Conservation (phyloP, 2,888 invertebrate genomes). For the Tineola bisselliella region DNA sequence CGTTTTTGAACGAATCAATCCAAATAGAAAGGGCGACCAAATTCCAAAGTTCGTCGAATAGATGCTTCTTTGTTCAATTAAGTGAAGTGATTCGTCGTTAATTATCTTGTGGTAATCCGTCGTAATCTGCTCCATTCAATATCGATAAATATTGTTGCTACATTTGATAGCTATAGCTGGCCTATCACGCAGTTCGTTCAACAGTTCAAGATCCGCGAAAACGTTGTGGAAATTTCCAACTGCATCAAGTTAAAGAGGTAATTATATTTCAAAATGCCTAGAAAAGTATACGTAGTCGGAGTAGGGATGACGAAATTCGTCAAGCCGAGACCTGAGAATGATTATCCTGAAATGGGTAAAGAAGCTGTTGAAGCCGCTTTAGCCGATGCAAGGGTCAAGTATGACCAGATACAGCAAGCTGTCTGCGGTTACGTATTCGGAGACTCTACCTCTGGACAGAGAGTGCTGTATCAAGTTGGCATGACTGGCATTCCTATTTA, state of each 20-base stretch:
- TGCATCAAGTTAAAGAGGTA: constrained; percentile 37
- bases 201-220: constrained; percentile 8
- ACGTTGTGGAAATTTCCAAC: constrained; percentile 24
- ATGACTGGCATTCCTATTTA: constrained; percentile 97
- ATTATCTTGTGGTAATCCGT: constrained; percentile 2
- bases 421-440: constrained; percentile 95
- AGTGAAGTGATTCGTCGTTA: constrained; percentile 4
- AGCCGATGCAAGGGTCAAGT: constrained; percentile 80
- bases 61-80: not conserved
- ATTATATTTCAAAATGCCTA: constrained; percentile 51
- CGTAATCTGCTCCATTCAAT: not conserved
- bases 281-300: constrained; percentile 88
- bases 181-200: constrained; percentile 14
- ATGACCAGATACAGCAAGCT: constrained; percentile 85
- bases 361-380: constrained; percentile 92
- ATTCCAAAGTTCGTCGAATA: constrained; percentile 14
- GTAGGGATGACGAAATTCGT: constrained; percentile 99
- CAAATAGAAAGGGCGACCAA: constrained; percentile 11
- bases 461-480: constrained; percentile 92
- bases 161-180: constrained; percentile 8
- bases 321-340: constrained; percentile 89
- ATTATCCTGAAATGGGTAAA: constrained; percentile 95
- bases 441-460: constrained; percentile 95
- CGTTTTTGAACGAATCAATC: not conserved
- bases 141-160: not conserved